Evolutionary conservation across 2,888 invertebrate genomes (phyloP).

Genomic region (Hypsopygia costalis): DNA sequence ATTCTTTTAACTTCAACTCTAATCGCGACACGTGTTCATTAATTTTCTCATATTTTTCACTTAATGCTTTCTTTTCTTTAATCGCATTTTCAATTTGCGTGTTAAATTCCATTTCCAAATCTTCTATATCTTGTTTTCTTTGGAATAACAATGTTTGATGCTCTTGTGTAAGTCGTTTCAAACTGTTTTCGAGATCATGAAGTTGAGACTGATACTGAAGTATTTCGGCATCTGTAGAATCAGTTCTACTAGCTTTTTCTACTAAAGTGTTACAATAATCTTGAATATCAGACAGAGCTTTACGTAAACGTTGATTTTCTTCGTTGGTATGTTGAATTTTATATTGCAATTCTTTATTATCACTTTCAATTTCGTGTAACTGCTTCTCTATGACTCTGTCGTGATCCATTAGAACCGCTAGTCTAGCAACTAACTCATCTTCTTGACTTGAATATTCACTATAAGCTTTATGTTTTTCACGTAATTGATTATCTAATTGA

Average conservation of each 20-base stretch:
- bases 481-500: slow-evolving; percentile 81
- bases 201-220: slow-evolving; percentile 54
- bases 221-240: slow-evolving; percentile 46
- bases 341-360: slow-evolving; percentile 76
- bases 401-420: slow-evolving; percentile 81
- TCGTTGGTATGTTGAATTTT: slow-evolving; percentile 75
- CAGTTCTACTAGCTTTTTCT: slow-evolving; percentile 54
- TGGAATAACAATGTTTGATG: slow-evolving; percentile 59
- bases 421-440: slow-evolving; percentile 82
- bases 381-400: slow-evolving; percentile 83
- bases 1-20: slow-evolving; percentile 55
- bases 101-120: slow-evolving; percentile 67
- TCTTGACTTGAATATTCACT: slow-evolving; percentile 82
- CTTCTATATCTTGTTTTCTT: slow-evolving; percentile 65
- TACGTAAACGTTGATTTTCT: slow-evolving; percentile 73
- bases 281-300: slow-evolving; percentile 61
- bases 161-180: slow-evolving; percentile 51
- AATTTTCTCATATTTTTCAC: slow-evolving; percentile 68
- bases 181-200: slow-evolving; percentile 62
- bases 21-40: slow-evolving; percentile 68
- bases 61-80: slow-evolving; percentile 69
- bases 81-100: slow-evolving; percentile 66
- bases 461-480: slow-evolving; percentile 78
- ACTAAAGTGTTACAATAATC: slow-evolving; percentile 52
- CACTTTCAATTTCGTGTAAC: slow-evolving; percentile 79